A percentile compares a stretch with the other conserved stretches of the same genome.
Conservation (phyloP, 2,888 invertebrate species). For the Caenorhabditis sp. region DNA sequence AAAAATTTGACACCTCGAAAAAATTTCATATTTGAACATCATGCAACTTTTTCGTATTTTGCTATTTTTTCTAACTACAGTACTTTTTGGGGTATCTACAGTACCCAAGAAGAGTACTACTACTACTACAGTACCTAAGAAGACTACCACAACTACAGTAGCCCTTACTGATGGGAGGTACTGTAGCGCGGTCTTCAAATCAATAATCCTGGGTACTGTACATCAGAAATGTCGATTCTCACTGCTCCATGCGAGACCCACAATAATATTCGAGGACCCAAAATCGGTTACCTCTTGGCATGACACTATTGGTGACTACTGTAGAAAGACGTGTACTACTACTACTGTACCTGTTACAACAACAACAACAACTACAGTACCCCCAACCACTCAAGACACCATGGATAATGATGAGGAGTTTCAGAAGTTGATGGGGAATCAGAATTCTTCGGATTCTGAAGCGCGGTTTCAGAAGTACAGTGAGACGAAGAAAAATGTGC, state of each 20-base stretch:
- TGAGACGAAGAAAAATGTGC: conserved; percentile 23
- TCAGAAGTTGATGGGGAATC: not conserved
- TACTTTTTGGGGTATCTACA: not conserved
- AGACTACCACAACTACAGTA: not conserved
- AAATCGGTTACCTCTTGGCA: not conserved
- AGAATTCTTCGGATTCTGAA: conserved; percentile 19
- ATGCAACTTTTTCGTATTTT: not conserved
- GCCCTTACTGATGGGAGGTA: not conserved
- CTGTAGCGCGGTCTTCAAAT: not conserved
- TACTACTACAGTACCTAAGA: no score
- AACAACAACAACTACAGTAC: conserved; percentile 9
- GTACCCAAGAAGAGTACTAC: no score
- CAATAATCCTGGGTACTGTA: not conserved
- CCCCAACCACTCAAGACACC: conserved; percentile 3
- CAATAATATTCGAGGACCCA: not conserved
- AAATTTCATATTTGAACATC: not conserved
- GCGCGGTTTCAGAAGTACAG: conserved; percentile 32
- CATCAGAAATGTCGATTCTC: not conserved
- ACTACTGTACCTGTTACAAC: not conserved
- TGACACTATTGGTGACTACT: not conserved
- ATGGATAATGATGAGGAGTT: conserved; percentile 21
- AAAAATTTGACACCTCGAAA: not conserved
- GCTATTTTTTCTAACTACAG: not conserved
- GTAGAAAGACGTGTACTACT: not conserved
- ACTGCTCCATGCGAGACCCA: not conserved